Conservation (phyloP, 1,140 invertebrate genomes). For the Eurytemora carolleeae region DNA sequence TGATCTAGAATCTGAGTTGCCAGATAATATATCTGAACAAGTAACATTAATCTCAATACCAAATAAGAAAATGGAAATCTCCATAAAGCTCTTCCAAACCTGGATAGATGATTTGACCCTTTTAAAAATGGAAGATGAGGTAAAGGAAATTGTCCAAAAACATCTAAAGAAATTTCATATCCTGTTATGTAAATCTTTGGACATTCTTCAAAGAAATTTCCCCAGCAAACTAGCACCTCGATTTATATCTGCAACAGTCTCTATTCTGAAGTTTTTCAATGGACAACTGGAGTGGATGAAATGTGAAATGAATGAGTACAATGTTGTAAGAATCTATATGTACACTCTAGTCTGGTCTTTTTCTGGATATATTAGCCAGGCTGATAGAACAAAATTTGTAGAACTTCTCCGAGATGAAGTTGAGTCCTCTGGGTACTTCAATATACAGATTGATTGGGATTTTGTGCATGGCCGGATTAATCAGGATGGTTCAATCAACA, state of each 20-base stretch:
- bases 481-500: neutral
- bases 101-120: neutral
- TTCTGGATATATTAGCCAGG: neutral
- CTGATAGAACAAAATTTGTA: neutral
- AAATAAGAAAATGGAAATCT: neutral
- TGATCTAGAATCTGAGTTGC: neutral
- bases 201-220: neutral
- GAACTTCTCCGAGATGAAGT: neutral
- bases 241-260: neutral
- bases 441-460: neutral
- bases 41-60: neutral
- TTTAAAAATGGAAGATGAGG: neutral
- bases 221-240: neutral
- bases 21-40: neutral
- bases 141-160: neutral
- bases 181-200: neutral
- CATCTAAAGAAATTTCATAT: neutral
- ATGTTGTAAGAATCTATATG: neutral
- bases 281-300: neutral
- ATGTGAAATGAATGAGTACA: neutral
- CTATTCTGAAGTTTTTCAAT: neutral
- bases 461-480: neutral
- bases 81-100: neutral
- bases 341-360: neutral
- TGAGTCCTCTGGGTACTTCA: neutral